Evolutionary conservation across 2,888 invertebrate species (phyloP).

Genomic region (Xanthia icteritia): DNA sequence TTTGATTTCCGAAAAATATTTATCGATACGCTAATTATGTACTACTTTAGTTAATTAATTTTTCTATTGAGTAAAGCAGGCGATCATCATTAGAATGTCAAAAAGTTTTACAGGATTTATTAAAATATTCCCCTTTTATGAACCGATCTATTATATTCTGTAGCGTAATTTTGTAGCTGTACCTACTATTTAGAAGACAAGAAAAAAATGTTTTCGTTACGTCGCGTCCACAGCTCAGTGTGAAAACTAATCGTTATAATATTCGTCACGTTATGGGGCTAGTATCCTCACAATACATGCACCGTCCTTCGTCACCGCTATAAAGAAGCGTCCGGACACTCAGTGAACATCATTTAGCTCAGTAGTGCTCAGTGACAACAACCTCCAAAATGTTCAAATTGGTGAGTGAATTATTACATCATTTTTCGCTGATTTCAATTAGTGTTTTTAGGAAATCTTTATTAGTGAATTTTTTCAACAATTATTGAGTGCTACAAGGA

Average conservation of each 20-base stretch:
- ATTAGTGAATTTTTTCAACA: neutral
- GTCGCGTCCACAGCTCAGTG: neutral
- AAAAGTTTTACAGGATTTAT: neutral
- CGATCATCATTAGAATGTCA: neutral
- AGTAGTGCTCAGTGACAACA: slow-evolving; percentile 55
- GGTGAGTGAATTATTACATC: slow-evolving; percentile 76
- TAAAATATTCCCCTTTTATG: neutral
- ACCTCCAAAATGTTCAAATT: slow-evolving; percentile 83
- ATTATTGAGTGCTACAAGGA: neutral
- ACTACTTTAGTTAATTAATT: neutral
- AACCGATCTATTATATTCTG: neutral
- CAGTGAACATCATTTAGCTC: slow-evolving; percentile 68
- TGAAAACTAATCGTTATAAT: slow-evolving; percentile 36
- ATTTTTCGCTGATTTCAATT: neutral
- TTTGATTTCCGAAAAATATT: neutral
- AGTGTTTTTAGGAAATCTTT: neutral
- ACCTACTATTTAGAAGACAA: neutral
- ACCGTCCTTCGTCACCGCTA: slow-evolving; percentile 69
- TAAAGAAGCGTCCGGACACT: slow-evolving; percentile 64
- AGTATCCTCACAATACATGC: slow-evolving; percentile 41
- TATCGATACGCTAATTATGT: too few relatives aligned
- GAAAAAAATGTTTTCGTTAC: slow-evolving; percentile 11
- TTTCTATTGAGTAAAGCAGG: neutral
- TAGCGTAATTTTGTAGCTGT: neutral
- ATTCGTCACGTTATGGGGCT: slow-evolving; percentile 15